phyloP scores from a whole-genome alignment of 2,888 invertebrate species.

The Antitype chi region DNA sequence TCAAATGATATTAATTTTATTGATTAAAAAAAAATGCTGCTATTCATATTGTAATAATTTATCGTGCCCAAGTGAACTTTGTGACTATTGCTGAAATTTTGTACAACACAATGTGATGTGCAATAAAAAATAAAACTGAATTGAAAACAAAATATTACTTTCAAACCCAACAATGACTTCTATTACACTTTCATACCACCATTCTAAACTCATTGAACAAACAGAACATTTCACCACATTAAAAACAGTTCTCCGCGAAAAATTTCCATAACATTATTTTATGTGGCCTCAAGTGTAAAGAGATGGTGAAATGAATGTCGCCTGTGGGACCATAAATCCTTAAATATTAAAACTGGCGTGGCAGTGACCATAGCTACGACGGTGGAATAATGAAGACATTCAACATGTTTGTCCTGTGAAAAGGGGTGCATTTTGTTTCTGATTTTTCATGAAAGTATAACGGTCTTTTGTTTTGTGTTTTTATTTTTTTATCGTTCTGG shows the following conservation, averaged over 20 bases:
- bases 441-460: slow-evolving; percentile 48
- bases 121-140: too few species aligned
- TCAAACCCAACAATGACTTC: not conserved
- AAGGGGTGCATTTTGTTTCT: slow-evolving; percentile 64
- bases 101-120: too few species aligned
- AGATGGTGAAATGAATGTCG: slow-evolving; percentile 83
- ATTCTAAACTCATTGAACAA: slow-evolving; percentile 21
- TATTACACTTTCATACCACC: not conserved
- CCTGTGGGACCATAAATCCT: slow-evolving; percentile 85
- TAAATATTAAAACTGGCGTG: slow-evolving; percentile 86
- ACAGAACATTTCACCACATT: slow-evolving; percentile 58
- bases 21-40: too few species aligned
- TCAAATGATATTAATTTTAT: too few species aligned
- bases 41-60: too few species aligned
- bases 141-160: not conserved
- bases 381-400: slow-evolving; percentile 78
- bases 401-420: slow-evolving; percentile 62
- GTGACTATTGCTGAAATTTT: too few species aligned
- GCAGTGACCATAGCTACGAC: slow-evolving; percentile 75
- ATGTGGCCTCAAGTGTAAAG: slow-evolving; percentile 76
- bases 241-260: slow-evolving; percentile 63
- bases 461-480: slow-evolving; percentile 12
- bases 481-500: slow-evolving; percentile 9
- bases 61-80: too few species aligned
- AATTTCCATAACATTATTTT: slow-evolving; percentile 64